Evolutionary conservation across 1,140 invertebrate species (phyloP).

Genomic region (Heterodera schachtii): DNA sequence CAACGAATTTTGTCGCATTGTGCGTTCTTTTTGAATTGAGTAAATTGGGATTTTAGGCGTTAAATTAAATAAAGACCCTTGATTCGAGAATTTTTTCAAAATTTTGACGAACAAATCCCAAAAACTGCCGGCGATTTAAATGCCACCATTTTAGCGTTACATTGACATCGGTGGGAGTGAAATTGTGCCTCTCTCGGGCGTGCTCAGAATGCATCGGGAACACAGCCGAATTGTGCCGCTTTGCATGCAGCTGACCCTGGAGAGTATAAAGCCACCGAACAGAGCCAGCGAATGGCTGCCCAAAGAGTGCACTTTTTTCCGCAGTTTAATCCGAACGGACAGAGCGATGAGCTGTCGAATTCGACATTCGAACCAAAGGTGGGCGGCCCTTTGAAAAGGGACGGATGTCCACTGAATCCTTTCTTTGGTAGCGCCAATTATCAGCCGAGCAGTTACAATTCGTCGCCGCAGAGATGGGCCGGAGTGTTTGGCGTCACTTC

Average conservation of each 20-base stretch:
- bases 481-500: background rate
- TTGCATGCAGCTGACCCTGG: conserved; percentile 29
- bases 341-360: conserved; percentile 15
- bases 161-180: conserved; percentile 34
- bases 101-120: no score
- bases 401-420: background rate
- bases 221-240: conserved; percentile 32
- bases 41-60: no score
- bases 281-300: conserved; percentile 14
- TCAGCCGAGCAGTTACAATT: conserved; percentile 5
- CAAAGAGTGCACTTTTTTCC: background rate
- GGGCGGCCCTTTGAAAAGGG: background rate
- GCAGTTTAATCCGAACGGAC: conserved; percentile 15
- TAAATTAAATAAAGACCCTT: no score
- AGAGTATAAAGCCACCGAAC: conserved; percentile 24
- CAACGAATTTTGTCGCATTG: conserved; percentile 37
- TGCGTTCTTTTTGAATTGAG: background rate
- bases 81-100: no score
- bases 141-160: conserved; percentile 7
- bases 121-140: background rate
- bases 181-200: conserved; percentile 32
- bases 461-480: conserved; percentile 15
- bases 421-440: background rate
- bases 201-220: conserved; percentile 29
- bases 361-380: background rate